Evolutionary conservation across 2,888 invertebrate species (phyloP).

Genomic region (Encarsia formosa): DNA sequence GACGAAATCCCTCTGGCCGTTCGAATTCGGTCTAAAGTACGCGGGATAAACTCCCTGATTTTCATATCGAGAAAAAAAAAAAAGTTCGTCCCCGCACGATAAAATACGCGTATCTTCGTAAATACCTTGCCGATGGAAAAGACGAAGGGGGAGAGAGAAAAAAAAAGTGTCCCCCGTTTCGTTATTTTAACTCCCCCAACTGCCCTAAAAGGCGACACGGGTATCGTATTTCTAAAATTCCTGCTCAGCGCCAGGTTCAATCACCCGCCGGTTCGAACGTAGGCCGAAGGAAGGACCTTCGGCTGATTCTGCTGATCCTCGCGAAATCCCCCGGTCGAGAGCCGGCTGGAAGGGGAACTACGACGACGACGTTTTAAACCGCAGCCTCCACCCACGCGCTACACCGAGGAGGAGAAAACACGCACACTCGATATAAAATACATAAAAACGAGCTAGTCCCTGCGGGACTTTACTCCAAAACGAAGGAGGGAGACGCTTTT

Average conservation of each 20-base stretch:
- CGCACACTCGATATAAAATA: not conserved
- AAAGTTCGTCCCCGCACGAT: conserved; percentile 10
- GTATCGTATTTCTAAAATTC: conserved; percentile 19
- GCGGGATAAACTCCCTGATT: too few species aligned
- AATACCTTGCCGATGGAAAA: conserved; percentile 12
- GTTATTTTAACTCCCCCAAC: not conserved
- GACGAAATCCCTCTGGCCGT: too few species aligned
- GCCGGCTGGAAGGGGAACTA: conserved; percentile 34
- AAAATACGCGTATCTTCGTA: conserved; percentile 13
- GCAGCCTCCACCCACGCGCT: conserved; percentile 42
- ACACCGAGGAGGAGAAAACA: conserved; percentile 28
- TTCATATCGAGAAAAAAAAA: not conserved
- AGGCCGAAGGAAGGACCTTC: conserved; percentile 23
- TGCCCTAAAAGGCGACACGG: not conserved
- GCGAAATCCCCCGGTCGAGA: conserved; percentile 41
- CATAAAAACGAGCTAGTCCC: conserved; percentile 24
- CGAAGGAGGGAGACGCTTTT: conserved; percentile 28
- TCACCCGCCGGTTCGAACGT: conserved; percentile 2
- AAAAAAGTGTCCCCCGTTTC: not conserved
- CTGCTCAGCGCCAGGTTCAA: conserved; percentile 10
- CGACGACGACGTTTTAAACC: conserved; percentile 50
- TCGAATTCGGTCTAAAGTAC: too few species aligned
- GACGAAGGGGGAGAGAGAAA: conserved; percentile 13
- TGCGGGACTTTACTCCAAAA: conserved; percentile 35
- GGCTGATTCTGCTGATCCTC: conserved; percentile 49